phyloP scores from a whole-genome alignment of 2,797 vertebrate species.

The Falco rusticolus region DNA sequence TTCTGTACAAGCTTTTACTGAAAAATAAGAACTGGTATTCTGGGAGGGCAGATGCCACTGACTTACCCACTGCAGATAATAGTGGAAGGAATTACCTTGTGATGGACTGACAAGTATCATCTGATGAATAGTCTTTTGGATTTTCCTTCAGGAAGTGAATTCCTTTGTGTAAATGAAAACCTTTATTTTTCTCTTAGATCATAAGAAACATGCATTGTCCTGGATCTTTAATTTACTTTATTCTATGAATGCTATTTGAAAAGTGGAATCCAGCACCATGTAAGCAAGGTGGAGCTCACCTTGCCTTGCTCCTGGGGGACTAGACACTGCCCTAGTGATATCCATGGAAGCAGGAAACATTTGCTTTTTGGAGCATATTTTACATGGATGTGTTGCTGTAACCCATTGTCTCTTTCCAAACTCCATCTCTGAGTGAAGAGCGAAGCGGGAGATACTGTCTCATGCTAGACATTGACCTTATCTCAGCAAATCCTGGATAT shows the following conservation, averaged over 20 bases:
- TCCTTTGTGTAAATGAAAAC: not conserved
- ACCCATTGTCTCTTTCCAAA: not conserved
- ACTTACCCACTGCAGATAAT: not conserved
- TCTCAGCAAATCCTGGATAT: not conserved
- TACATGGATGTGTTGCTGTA: fast-evolving
- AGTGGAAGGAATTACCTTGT: not conserved
- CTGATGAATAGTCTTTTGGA: not conserved
- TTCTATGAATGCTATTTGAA: not conserved
- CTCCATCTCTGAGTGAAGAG: not conserved
- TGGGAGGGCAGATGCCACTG: not conserved
- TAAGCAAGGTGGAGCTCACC: not conserved
- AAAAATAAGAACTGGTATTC: not conserved
- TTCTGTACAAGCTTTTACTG: not conserved
- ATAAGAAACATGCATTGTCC: not conserved
- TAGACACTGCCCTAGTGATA: not conserved
- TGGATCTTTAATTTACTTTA: not conserved
- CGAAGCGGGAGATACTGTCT: not conserved
- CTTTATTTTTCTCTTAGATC: not conserved
- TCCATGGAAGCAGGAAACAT: not conserved
- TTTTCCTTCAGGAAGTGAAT: not conserved
- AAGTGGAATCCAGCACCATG: not conserved
- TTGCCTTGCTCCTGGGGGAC: not conserved
- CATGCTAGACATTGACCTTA: not conserved
- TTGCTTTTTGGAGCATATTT: not conserved
- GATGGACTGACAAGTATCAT: not conserved